Evolutionary conservation across 2,113 vertebrate genomes (phyloP), one percentile per base, ranked within the genome.

Genomic region (Lasiurus borealis): DNA sequence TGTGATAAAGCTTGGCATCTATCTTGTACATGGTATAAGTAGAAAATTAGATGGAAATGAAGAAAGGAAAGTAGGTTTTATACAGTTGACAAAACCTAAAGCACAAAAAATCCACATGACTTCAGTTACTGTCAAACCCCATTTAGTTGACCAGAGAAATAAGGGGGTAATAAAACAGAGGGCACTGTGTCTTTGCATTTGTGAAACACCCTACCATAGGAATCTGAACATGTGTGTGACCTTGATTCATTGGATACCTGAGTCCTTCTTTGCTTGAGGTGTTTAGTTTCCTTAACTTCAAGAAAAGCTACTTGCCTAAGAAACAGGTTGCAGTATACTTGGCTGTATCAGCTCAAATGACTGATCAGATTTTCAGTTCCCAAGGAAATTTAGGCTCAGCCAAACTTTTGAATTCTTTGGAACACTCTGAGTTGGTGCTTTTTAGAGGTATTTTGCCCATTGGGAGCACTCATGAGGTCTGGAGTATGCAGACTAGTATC

Each of bases 51-150:
- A 68, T 68, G 62, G 10, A 72, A 34, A n/a, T 29, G 14, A 85
- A 84, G 68, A 82, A 36, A 50, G 27, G 81, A 48, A 90, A 92
- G 50, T 78, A 34, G 69, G 21, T 78, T 94, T 88, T 77, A 34
- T 54, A 50, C 25, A 92, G 66, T 0, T 31, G 71, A 68, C 8
- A 50, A 83, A 71, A 90, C 21, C 18, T 91, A 25, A 88, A 88
- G 71, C 76, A 46, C 18, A 86, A 2, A 2, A 62, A 84, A 59
- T 80, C 46, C 76, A 71, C 4, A 0, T 48, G 36, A n/a, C 29
- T 95, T 27, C 54, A 72, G 57, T 88, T 40, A 90, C 48, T 84
- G 72, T 90, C 72, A 94, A 95, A 78, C 8, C 21, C 18, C 27
- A 34, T 71, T 71, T 36, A 59, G 25, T 5, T 90, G 85, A 92